Percentiles rank a stretch among this genome's conserved stretches.
Conservation (phyloP, 2,888 invertebrate species). For the Caenorhabditis becei region DNA sequence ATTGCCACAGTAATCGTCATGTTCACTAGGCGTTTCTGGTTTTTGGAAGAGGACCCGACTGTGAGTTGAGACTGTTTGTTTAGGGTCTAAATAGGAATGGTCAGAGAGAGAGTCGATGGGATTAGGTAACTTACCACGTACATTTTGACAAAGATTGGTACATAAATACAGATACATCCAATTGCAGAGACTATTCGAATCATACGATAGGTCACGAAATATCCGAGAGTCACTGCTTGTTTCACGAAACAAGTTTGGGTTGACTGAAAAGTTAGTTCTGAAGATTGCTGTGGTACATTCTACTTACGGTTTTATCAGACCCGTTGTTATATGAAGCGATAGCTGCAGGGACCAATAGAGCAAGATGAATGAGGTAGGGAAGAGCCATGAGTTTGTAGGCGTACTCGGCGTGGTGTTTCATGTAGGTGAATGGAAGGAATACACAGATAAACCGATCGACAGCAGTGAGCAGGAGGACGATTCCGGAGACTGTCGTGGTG, state of each 20-base stretch:
- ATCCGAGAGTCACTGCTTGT: conserved; percentile 16
- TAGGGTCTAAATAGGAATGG: not conserved
- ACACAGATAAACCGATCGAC: conserved; percentile 62
- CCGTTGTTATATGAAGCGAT: conserved; percentile 13
- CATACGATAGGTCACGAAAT: conserved; percentile 38
- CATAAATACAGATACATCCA: conserved; percentile 46
- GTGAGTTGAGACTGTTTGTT: conserved; percentile 7
- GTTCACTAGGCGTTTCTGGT: conserved; percentile 15
- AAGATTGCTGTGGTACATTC: too few species aligned
- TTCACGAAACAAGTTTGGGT: conserved; percentile 48
- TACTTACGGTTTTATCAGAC: not conserved
- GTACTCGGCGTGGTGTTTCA: conserved; percentile 43
- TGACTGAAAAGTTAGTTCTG: conserved; percentile 24
- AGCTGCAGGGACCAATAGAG: conserved; percentile 27
- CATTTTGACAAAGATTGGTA: conserved; percentile 56
- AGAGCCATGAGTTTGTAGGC: conserved; percentile 39
- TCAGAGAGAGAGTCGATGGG: not conserved
- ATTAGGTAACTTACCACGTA: conserved; percentile 29
- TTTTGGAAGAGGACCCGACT: not conserved
- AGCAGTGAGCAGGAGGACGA: conserved; percentile 41
- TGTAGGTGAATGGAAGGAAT: conserved; percentile 57
- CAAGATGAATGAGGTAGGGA: conserved; percentile 39
- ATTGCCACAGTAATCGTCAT: conserved; percentile 54
- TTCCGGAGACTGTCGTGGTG: conserved; percentile 56
- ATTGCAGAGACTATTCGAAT: conserved; percentile 52